A percentile compares a stretch with the other conserved stretches of the same genome.
Evolutionary conservation across 1,140 invertebrate species (phyloP).

Genomic region (Nixonia krombeini): DNA sequence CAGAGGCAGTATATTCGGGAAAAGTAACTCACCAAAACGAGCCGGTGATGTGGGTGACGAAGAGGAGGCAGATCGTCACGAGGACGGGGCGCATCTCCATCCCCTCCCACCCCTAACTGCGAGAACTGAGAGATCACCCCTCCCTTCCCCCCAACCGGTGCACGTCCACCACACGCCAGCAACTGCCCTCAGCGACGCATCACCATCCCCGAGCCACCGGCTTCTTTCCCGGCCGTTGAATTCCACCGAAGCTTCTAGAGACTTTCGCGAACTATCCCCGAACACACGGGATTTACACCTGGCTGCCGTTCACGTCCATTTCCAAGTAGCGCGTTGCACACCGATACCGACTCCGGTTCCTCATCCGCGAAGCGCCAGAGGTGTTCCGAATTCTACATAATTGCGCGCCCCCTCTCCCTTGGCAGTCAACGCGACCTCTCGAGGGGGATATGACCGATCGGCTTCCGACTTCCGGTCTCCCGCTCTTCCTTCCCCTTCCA

Average conservation of each 20-base stretch:
- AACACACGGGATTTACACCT: neutral
- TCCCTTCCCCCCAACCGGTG: slow-evolving; percentile 14
- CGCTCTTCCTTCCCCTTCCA: neutral
- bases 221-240: neutral
- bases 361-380: slow-evolving; percentile 6
- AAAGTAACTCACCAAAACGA: slow-evolving; percentile 76
- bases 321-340: neutral
- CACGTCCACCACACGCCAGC: slow-evolving; percentile 9
- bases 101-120: slow-evolving; percentile 62
- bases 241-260: neutral
- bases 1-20: neutral
- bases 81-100: slow-evolving; percentile 77
- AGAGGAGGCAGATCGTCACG: slow-evolving; percentile 76
- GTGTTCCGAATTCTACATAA: slow-evolving; percentile 16
- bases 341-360: neutral
- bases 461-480: slow-evolving; percentile 6
- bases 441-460: slow-evolving; percentile 33
- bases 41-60: slow-evolving; percentile 77
- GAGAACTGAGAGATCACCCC: slow-evolving; percentile 44
- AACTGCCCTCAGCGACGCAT: slow-evolving; percentile 34
- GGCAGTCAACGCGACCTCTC: slow-evolving; percentile 1
- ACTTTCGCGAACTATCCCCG: neutral
- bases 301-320: neutral
- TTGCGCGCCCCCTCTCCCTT: slow-evolving; percentile 3
- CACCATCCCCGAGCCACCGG: slow-evolving; percentile 29